Conservation (phyloP, 1,140 invertebrate species). For the Trachelipus rathkii region DNA sequence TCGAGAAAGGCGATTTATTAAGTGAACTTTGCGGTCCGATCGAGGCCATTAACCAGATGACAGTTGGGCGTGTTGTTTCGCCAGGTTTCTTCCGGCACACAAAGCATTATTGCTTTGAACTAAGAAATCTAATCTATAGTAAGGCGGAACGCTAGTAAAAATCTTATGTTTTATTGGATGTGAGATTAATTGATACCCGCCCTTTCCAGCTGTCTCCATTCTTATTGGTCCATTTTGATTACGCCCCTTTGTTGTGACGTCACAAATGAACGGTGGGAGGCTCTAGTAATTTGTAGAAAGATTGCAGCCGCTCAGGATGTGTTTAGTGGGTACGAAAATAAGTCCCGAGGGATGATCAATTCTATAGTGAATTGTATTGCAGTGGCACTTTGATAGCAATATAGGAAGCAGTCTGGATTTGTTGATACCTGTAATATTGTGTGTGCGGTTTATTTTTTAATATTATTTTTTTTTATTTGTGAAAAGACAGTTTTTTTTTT, state of each 20-base stretch:
- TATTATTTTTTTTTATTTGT: too few relatives aligned
- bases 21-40: conserved; percentile 7
- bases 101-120: conserved; percentile 10
- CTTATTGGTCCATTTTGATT: background rate
- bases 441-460: background rate
- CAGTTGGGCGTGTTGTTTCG: background rate
- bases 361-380: background rate
- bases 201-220: background rate
- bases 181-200: background rate
- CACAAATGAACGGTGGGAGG: background rate
- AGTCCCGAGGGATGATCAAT: conserved; percentile 2
- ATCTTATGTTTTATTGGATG: background rate
- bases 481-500: too few relatives aligned
- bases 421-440: background rate
- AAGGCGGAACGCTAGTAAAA: background rate
- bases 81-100: conserved; percentile 7
- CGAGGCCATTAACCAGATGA: conserved; percentile 8
- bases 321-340: conserved; percentile 7
- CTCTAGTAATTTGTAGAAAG: conserved; percentile 10
- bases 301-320: conserved; percentile 10
- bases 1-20: conserved; percentile 4
- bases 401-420: background rate
- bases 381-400: background rate
- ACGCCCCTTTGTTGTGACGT: background rate
- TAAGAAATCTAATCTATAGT: conserved; percentile 1